A percentile compares a stretch with the other conserved stretches of the same genome.
Evolutionary conservation across 2,888 invertebrate genomes (phyloP).

Genomic region (Caenorhabditis sp.): DNA sequence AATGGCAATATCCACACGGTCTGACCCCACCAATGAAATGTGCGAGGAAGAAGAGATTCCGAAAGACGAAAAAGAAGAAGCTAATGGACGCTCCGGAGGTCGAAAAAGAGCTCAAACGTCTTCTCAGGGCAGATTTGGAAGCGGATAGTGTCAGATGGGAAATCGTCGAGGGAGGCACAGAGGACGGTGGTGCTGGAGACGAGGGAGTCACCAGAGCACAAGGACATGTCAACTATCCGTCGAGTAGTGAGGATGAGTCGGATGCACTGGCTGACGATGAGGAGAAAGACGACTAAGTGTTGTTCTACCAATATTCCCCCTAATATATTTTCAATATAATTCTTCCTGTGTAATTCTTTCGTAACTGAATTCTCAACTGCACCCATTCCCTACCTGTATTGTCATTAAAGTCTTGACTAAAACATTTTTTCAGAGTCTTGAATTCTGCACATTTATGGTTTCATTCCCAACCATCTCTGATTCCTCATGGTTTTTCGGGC

Average conservation of each 20-base stretch:
- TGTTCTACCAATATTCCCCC: too few species aligned
- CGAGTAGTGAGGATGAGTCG: slow-evolving; percentile 50
- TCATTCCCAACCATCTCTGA: neutral
- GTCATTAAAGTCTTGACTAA: neutral
- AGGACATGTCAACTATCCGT: slow-evolving; percentile 47
- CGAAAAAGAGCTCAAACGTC: slow-evolving; percentile 91
- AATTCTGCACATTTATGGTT: neutral
- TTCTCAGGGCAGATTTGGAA: slow-evolving; percentile 86
- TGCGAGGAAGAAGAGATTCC: slow-evolving; percentile 89
- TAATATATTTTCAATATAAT: too few species aligned
- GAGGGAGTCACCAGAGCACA: slow-evolving; percentile 31
- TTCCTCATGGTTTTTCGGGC: too few species aligned
- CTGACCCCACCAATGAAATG: slow-evolving; percentile 96
- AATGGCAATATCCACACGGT: slow-evolving; percentile 95
- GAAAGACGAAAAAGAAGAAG: slow-evolving; percentile 89
- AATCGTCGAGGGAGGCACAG: slow-evolving; percentile 73
- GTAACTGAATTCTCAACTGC: too few species aligned
- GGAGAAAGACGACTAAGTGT: slow-evolving; percentile 42
- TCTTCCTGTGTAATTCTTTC: too few species aligned
- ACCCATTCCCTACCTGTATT: neutral
- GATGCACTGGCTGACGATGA: slow-evolving; percentile 40
- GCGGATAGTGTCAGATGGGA: slow-evolving; percentile 79
- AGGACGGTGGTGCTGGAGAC: slow-evolving; percentile 48
- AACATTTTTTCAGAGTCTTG: too few species aligned
- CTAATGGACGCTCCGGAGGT: slow-evolving; percentile 83